Evolutionary conservation across 2,888 invertebrate genomes (phyloP).

Genomic region (Bellardia bayeri): DNA sequence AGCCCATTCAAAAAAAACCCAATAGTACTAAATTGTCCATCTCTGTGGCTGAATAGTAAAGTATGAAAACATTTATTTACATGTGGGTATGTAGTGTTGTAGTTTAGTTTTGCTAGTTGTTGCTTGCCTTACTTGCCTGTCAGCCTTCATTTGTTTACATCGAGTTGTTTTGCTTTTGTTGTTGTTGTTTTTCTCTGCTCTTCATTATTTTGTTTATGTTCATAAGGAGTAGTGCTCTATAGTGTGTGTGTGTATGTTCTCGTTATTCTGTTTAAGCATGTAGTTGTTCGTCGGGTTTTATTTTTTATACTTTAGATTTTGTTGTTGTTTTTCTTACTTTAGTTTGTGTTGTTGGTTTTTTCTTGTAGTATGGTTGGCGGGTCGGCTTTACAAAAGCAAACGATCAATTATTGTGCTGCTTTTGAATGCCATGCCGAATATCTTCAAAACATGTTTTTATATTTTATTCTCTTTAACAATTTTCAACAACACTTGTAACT

Average conservation of each 20-base stretch:
- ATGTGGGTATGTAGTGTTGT: not conserved
- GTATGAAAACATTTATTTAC: conserved; percentile 3
- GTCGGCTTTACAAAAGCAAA: conserved; percentile 74
- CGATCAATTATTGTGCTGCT: conserved; percentile 75
- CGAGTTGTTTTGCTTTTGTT: conserved; percentile 75
- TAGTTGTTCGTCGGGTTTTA: conserved; percentile 49
- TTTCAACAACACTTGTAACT: conserved; percentile 55
- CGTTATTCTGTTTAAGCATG: not conserved
- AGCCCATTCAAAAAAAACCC: no score
- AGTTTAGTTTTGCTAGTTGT: conserved; percentile 54
- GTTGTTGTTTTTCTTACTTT: conserved; percentile 58
- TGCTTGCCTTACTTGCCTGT: conserved; percentile 49
- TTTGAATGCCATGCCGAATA: conserved; percentile 73
- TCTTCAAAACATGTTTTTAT: conserved; percentile 70
- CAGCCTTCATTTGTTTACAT: conserved; percentile 72
- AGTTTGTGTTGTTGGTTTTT: conserved; percentile 67
- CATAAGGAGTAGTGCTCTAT: not conserved
- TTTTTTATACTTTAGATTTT: conserved; percentile 45
- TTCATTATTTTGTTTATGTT: conserved; percentile 53
- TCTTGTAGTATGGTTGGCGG: conserved; percentile 74
- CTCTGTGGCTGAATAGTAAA: not conserved
- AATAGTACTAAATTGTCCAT: conserved; percentile 16
- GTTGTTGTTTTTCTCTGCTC: conserved; percentile 49
- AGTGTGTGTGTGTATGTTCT: not conserved
- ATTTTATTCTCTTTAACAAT: conserved; percentile 56